phyloP scores from a whole-genome alignment of 2,797 vertebrate species.

The Miichthys miiuy region DNA sequence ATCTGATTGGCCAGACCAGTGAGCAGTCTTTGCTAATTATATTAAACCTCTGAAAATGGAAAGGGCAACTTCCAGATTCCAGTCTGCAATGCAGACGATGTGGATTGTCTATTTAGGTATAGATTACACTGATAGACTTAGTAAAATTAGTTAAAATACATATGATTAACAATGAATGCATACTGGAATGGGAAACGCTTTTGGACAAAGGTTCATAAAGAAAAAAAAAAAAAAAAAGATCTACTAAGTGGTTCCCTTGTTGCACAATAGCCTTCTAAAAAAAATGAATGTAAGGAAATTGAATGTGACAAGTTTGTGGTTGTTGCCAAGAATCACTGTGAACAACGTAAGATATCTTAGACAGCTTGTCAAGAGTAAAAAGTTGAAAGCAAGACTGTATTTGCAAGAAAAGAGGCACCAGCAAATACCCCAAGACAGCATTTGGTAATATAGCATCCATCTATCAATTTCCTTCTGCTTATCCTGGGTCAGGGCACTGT shows the following conservation, averaged over 20 bases:
- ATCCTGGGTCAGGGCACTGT: too few species aligned
- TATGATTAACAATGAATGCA: neutral
- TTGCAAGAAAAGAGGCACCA: neutral
- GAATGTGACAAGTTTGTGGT: constrained; percentile 1
- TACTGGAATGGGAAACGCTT: neutral
- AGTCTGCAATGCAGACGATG: constrained; percentile 24
- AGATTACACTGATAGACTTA: constrained; percentile 37
- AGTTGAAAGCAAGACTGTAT: neutral
- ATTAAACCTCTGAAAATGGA: constrained; percentile 59
- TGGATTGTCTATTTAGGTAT: constrained; percentile 19
- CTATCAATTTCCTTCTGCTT: too few species aligned
- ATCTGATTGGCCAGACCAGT: constrained; percentile 67
- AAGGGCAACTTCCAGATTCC: constrained; percentile 60
- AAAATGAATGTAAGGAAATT: neutral
- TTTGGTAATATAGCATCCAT: neutral
- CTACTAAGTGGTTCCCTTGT: neutral
- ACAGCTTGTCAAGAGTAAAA: constrained; percentile 1
- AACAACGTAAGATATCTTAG: constrained; percentile 3
- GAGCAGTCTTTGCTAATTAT: constrained; percentile 71
- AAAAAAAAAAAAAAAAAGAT: neutral
- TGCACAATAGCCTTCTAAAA: neutral
- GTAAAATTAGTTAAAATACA: constrained; percentile 25
- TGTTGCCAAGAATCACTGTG: constrained; percentile 1
- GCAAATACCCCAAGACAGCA: neutral
- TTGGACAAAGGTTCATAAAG: neutral